Evolutionary conservation across 2,797 vertebrate genomes (phyloP), one percentile per base, ranked within the genome.

Genomic region (Cuculus canorus): DNA sequence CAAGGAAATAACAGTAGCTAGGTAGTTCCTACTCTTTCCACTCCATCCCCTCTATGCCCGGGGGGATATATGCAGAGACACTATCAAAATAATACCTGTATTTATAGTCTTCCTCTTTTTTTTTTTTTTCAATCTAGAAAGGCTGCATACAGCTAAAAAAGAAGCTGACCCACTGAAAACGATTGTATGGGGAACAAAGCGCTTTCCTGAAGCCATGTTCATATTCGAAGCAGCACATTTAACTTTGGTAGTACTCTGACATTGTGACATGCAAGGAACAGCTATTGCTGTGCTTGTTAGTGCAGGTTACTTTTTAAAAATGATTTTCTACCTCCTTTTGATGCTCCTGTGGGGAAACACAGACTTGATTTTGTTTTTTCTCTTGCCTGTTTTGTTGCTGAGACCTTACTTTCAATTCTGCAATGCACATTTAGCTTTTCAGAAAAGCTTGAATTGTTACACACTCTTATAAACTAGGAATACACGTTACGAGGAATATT

Each of bases 1-100:
- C 60, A 90, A 80, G 71, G 82, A 93, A 90, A 66, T 93, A 80
- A 57, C 27, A 82, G 78, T 73, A 87, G 68, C 82, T 89, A 37
- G 75, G 68, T 68, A 73, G 68, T 41, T 90, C n/a, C 64, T 90
- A 14, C 33, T 92, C 25, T 70, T 88, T 84, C 50, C 24, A 33
- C 19, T 75, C 53, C 35, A 32, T 53, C 33, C 45, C 13, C 35
- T 72, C 41, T 54, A 19, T 83, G 66, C 35, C 82, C 5, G 2
- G 70, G 59, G 47, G 66, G 17, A 70, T 78, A 27, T 54, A 59
- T 83, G 70, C n/a, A 75, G 66, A 77, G 48, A 65, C 47, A 48
- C 33, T 82, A 60, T n/a, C 28, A 61, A 90, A 93, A 70, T 33
- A 88, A 32, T 90, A 60, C 45, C 47, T 94, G 39, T 53, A 7